Base-by-base conservation (phyloP, 2,797 vertebrate genomes). In the Coluber constrictor region DNA sequence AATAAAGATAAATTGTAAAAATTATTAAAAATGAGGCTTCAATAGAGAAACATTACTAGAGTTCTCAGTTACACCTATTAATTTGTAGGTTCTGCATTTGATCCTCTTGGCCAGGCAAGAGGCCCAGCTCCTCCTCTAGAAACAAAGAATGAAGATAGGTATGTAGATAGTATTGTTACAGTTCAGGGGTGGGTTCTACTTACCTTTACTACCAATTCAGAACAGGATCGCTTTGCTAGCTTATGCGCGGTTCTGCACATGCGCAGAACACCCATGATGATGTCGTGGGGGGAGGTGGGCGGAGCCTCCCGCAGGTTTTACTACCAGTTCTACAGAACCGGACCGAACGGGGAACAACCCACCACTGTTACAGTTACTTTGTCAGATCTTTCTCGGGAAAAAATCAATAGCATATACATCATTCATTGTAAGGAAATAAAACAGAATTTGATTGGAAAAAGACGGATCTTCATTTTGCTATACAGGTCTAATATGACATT, bases 141-240 rank as follows among this genome's bases (percentile, higher is more conserved):
- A 98, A 94, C 96, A 94, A 99, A 98, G 97, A 99, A 96, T 91
- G 98, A 99, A 94, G 99, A 99, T 96, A 98, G 98, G 99, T 99
- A 96, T 95, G 98, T 96, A 59, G 89, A 13, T 74, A 92, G n/a
- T 8, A 94, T 93, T 87, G 93, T 37, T 10, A 95, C 25, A 93
- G 11, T 56, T 51, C 47, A 51, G 47, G 47, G 6, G 47, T 51
- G 47, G 47, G 47, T 51, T 51, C 47, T 51, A 51, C 47, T 47
- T 47, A 47, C 6, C 47, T 51, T 51, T 51, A 8, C 47, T 51
- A 51, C 47, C 47, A 51, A 8, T 51, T 51, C 7, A 0, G 47
- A 51, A 51, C 47, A 6, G 47, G 47, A 51, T 51, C 6, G 47
- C 47, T 51, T 51, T 51, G 47, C 6, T 51, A 6, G 47, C 6